Evolutionary conservation across 1,140 invertebrate genomes (phyloP).

Genomic region (Microplitis mediator): DNA sequence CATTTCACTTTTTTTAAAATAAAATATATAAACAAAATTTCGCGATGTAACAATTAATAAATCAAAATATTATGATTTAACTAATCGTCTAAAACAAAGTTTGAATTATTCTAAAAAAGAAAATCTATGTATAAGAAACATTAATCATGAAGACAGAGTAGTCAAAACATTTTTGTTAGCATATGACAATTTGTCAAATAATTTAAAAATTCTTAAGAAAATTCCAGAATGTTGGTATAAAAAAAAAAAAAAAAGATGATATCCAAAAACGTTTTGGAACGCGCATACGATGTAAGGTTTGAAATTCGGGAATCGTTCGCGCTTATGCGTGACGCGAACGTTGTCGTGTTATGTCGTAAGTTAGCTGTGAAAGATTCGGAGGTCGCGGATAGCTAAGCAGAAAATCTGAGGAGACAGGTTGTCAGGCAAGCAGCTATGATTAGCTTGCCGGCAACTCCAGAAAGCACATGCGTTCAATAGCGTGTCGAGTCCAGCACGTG

Average conservation of each 20-base stretch:
- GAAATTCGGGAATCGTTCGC: background rate
- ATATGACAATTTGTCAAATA: background rate
- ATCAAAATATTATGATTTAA: background rate
- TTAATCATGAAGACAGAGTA: background rate
- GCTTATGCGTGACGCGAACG: background rate
- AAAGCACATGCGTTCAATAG: slow-evolving; percentile 41
- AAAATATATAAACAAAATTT: too few relatives aligned
- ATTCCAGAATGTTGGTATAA: slow-evolving; percentile 9
- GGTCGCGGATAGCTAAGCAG: slow-evolving; percentile 50
- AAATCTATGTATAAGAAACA: background rate
- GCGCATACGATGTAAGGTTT: background rate
- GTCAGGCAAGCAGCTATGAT: slow-evolving; percentile 60
- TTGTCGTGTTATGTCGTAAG: slow-evolving; percentile 1
- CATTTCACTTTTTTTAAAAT: too few relatives aligned
- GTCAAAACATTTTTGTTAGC: background rate
- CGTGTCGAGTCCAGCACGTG: slow-evolving; percentile 53
- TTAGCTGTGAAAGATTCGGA: slow-evolving; percentile 15
- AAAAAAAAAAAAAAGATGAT: slow-evolving; percentile 14
- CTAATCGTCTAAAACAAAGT: background rate
- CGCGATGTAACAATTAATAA: too few relatives aligned
- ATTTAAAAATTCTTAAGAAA: background rate
- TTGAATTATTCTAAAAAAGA: background rate
- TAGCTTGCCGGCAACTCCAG: slow-evolving; percentile 45
- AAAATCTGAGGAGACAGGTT: slow-evolving; percentile 64
- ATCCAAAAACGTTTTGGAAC: background rate